Evolutionary conservation across 2,113 vertebrate genomes (phyloP).

Genomic region (Acanthisitta chloris): DNA sequence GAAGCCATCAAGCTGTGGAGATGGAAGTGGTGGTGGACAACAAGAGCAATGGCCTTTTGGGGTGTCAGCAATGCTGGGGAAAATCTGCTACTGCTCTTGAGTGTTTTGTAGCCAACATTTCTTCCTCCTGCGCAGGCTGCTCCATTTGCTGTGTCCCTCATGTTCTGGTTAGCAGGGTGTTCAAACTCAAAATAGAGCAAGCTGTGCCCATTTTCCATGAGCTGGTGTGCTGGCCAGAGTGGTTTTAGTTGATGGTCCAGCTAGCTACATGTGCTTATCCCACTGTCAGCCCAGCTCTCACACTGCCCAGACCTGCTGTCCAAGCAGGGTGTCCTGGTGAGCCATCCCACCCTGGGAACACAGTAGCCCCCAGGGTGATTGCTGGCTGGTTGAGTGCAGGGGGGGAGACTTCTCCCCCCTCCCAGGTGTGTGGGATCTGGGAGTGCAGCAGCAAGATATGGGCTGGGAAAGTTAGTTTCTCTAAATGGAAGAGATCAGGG

Average conservation of each 20-base stretch:
- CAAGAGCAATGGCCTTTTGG: rapidly evolving
- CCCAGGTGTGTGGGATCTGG: not conserved
- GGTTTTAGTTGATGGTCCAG: not conserved
- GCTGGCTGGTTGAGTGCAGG: not conserved
- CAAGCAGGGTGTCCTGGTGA: not conserved
- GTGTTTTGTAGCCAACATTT: not conserved
- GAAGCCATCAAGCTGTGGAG: not conserved
- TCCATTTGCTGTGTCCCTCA: not conserved
- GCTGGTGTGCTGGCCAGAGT: not conserved
- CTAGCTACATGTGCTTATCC: not conserved
- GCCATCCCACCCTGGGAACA: not conserved
- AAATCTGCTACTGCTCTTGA: not conserved
- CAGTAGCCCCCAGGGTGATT: not conserved
- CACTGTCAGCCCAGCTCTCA: not conserved
- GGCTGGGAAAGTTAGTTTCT: not conserved
- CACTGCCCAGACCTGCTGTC: not conserved
- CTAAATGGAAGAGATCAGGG: not conserved
- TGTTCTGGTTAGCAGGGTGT: not conserved
- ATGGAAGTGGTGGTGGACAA: not conserved
- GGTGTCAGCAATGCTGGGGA: not conserved
- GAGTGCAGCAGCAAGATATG: not conserved
- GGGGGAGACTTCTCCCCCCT: not conserved
- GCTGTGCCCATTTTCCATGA: not conserved
- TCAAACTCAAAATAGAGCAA: not conserved
- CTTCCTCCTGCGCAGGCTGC: not conserved